These are phyloP conservation scores for Pyrrhura leucotis DNA, from an alignment of 2,797 vertebrate genomes.

Conservation along the genomic window DNA sequence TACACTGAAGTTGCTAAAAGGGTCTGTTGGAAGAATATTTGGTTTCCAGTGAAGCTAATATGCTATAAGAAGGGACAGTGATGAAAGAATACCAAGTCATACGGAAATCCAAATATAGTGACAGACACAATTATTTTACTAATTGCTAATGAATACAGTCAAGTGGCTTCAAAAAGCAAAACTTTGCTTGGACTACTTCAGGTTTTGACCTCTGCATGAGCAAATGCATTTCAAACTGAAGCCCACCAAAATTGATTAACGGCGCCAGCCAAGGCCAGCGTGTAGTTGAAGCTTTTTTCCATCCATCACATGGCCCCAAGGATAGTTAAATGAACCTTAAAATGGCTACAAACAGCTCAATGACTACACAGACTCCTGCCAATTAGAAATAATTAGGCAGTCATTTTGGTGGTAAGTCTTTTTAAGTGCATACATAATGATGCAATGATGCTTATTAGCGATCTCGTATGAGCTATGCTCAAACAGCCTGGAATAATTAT, in stretches of 20 bases:
- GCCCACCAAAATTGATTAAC: conserved; percentile 84
- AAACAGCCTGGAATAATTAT: conserved; percentile 99
- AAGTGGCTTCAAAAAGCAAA: conserved; percentile 83
- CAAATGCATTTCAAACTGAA: conserved; percentile 81
- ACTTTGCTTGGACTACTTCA: conserved; percentile 80
- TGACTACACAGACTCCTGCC: conserved; percentile 96
- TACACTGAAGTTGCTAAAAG: conserved; percentile 65
- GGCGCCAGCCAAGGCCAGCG: conserved; percentile 79
- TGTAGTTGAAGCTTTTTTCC: conserved; percentile 78
- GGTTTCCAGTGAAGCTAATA: conserved; percentile 71
- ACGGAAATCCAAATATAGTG: conserved; percentile 82
- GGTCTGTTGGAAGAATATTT: conserved; percentile 72
- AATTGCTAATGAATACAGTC: conserved; percentile 86
- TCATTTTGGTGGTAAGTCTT: conserved; percentile 98
- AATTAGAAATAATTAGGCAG: conserved; percentile 99
- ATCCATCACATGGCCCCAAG: conserved; percentile 87
- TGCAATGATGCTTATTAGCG: conserved; percentile 98
- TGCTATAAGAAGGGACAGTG: conserved; percentile 70
- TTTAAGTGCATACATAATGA: conserved; percentile 99
- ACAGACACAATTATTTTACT: conserved; percentile 85
- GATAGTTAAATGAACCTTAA: conserved; percentile 92
- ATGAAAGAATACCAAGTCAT: conserved; percentile 79
- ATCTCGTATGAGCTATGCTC: conserved; percentile 88
- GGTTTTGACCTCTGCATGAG: conserved; percentile 83
- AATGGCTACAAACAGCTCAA: conserved; percentile 94